A percentile compares a stretch with the other conserved stretches of the same genome.
phyloP scores from a whole-genome alignment of 2,888 invertebrate genomes.

The Lamellibrachia satsuma region DNA sequence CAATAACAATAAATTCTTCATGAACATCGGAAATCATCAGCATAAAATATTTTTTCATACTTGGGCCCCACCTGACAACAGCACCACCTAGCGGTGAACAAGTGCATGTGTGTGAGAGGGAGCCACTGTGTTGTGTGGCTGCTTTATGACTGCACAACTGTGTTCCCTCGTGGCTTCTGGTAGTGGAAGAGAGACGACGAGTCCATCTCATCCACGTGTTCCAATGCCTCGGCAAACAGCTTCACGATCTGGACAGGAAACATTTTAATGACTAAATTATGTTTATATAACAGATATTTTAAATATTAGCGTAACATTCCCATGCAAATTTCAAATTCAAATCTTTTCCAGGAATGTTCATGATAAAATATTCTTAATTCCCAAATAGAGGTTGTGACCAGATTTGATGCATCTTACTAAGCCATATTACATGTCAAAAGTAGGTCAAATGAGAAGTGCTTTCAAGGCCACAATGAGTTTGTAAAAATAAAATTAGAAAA shows the following conservation, averaged over 20 bases:
- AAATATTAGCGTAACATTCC: too few species aligned
- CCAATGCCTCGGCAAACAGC: constrained; percentile 50
- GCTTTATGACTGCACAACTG: not conserved
- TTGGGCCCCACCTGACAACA: not conserved
- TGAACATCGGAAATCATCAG: not conserved
- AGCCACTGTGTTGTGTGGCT: not conserved
- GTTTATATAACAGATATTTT: not conserved
- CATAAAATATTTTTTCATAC: not conserved
- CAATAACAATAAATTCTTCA: not conserved
- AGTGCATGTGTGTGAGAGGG: not conserved
- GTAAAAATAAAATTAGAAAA: too few species aligned
- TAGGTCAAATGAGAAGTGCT: too few species aligned
- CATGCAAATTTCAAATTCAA: too few species aligned
- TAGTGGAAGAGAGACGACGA: constrained; percentile 52
- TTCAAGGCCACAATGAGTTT: too few species aligned
- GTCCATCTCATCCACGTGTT: constrained; percentile 43
- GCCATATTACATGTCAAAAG: too few species aligned
- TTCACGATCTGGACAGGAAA: constrained; percentile 46
- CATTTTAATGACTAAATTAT: not conserved
- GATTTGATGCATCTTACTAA: too few species aligned
- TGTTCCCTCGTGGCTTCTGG: constrained; percentile 33
- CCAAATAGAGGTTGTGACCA: too few species aligned
- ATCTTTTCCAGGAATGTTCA: too few species aligned
- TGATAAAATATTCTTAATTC: too few species aligned
- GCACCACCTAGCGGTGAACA: not conserved